Conservation (phyloP, 2,113 vertebrate species). For the Mohoua ochrocephala region DNA sequence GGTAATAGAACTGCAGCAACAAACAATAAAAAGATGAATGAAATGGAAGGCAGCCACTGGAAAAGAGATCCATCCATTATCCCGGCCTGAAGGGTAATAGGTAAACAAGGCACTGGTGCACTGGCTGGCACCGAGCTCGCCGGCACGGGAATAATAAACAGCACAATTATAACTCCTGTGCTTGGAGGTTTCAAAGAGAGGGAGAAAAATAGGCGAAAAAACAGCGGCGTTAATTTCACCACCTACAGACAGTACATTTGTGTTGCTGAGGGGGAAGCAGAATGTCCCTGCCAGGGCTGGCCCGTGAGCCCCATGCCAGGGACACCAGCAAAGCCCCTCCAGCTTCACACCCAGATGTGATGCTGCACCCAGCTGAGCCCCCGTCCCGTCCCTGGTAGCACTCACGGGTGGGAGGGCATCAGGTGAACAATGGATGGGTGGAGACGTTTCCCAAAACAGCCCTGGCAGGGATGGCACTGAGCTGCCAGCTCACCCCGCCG, state of each 20-base stretch:
- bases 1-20: conserved; percentile 70
- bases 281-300: not conserved
- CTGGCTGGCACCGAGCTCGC: not conserved
- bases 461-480: not conserved
- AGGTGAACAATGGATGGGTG: not conserved
- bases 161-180: conserved; percentile 65
- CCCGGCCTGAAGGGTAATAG: conserved; percentile 64
- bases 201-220: not conserved
- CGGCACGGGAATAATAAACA: conserved; percentile 59
- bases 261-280: not conserved
- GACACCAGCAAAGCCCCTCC: not conserved
- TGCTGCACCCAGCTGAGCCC: not conserved
- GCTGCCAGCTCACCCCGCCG: conserved; percentile 34
- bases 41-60: conserved; percentile 49
- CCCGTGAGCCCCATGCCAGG: not conserved
- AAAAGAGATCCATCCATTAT: conserved; percentile 65
- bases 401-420: fast-evolving
- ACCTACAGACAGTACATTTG: not conserved
- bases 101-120: conserved; percentile 64
- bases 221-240: conserved; percentile 59
- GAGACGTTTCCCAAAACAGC: not conserved
- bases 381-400: not conserved
- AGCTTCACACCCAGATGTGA: not conserved
- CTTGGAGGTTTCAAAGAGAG: conserved; percentile 13
- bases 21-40: conserved; percentile 68